These are phyloP conservation scores for Prochilodus magdalenae DNA, from an alignment of 2,113 vertebrate species.

Conservation along the genomic window DNA sequence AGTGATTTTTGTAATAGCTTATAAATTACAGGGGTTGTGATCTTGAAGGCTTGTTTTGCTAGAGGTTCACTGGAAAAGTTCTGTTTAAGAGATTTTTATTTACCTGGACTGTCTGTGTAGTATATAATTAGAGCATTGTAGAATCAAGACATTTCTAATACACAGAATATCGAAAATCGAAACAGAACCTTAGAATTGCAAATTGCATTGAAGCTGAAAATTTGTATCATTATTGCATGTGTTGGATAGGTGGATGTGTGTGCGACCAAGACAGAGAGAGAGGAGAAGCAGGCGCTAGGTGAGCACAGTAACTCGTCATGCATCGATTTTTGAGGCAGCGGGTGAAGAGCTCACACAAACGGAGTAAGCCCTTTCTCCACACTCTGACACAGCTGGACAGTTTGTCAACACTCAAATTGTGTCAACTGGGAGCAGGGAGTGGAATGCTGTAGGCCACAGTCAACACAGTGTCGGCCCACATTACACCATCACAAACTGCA, in stretches of 20 bases:
- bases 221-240: not conserved
- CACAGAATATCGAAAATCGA: too few species aligned
- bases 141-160: too few species aligned
- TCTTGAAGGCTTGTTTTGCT: too few species aligned
- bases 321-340: slow-evolving; percentile 35
- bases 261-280: slow-evolving; percentile 6
- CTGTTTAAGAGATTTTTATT: too few species aligned
- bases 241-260: not conserved
- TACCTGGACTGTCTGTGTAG: too few species aligned
- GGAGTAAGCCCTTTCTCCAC: slow-evolving; percentile 35
- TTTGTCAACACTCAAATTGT: slow-evolving; percentile 51
- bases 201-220: too few species aligned
- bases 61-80: too few species aligned
- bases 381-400: slow-evolving; percentile 46
- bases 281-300: slow-evolving; percentile 23
- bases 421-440: slow-evolving; percentile 2
- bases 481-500: not conserved
- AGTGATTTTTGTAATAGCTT: too few species aligned
- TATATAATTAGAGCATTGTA: too few species aligned
- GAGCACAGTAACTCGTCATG: slow-evolving; percentile 21
- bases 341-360: slow-evolving; percentile 30
- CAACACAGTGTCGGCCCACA: not conserved
- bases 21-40: too few species aligned
- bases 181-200: too few species aligned
- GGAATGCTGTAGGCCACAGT: slow-evolving; percentile 6